A percentile compares a stretch with the other conserved stretches of the same genome.
Conservation (phyloP, 2,797 vertebrate genomes). For the Luscinia megarhynchos region DNA sequence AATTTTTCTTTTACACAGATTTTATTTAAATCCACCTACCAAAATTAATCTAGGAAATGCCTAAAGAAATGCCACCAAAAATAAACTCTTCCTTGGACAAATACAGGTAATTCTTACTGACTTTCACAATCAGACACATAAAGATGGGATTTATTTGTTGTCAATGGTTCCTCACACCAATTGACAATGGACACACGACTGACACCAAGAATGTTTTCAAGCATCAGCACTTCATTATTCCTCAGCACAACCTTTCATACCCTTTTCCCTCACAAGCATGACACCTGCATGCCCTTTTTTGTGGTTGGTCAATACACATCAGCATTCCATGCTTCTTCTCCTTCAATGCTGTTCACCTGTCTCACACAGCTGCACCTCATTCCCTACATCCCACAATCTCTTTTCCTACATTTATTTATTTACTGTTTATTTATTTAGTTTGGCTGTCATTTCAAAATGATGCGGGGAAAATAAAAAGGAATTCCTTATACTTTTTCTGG, state of each 20-base stretch:
- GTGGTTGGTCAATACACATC: too few relatives aligned
- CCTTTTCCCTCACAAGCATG: too few relatives aligned
- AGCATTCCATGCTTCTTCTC: too few relatives aligned
- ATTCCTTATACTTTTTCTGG: neutral
- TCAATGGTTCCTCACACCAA: too few relatives aligned
- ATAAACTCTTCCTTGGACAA: neutral
- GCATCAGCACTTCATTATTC: too few relatives aligned
- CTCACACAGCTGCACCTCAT: too few relatives aligned
- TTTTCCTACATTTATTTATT: neutral
- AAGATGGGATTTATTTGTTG: neutral
- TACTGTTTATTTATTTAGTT: neutral
- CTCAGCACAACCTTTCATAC: too few relatives aligned
- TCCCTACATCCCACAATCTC: too few relatives aligned
- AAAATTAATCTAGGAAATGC: neutral
- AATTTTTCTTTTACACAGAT: neutral
- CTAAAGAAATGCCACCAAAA: neutral
- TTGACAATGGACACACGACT: too few relatives aligned
- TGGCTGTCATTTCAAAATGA: neutral
- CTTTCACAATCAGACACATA: neutral
- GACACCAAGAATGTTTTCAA: too few relatives aligned
- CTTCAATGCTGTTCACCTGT: too few relatives aligned
- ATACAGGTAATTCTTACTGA: neutral
- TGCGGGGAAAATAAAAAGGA: fast-evolving
- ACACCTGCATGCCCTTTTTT: too few relatives aligned
- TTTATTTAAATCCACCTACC: neutral